Evolutionary conservation across 2,797 vertebrate genomes (phyloP), one percentile per base, ranked within the genome.

Genomic region (Parambassis ranga): DNA sequence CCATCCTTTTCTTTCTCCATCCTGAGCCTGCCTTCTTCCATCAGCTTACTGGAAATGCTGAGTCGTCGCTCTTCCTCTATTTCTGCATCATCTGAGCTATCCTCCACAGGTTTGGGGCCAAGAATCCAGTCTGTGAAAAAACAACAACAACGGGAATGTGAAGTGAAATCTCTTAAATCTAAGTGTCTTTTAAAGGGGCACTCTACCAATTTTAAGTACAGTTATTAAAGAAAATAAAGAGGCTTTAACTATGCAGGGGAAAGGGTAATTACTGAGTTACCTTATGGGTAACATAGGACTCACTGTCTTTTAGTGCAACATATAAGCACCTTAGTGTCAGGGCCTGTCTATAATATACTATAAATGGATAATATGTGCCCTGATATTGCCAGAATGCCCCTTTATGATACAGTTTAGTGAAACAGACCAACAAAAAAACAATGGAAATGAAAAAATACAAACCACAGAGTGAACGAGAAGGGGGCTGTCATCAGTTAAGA

Each of bases 91-190:
- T 89, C 86, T 47, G 65, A 61, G 30, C 84, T 81, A 38, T 75
- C 78, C 39, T 81, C 85, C 13, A 67, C 33, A 31, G 76, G 41
- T 85, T 88, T 91, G 24, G 87, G 88, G 38, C 88, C 91, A 62
- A 91, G 71, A 24, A 90, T 64, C 66, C 87, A 92, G 62, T 93
- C 92, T 91, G 79, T 52, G 6, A 48, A 13, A 23, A 9, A 20
- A 4, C 24, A 35, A 31, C 19, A 42, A 27, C 6, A 22, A 42
- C 0, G 1, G 11, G 1, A 65, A 19, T 36, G 26, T 26, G 3
- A 48, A 37, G 58, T 30, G 0, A 53, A 32, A 35, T 31, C 7
- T n/a, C n/a, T n/a, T n/a, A 47, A 39, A 52, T 23, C 18, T 44
- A 16, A 23, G 4, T 16, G 3, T 37, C 19, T 3, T 50, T 67